A percentile compares a stretch with the other conserved stretches of the same genome.
phyloP scores from a whole-genome alignment of 2,888 invertebrate genomes.

The Spodoptera littoralis region DNA sequence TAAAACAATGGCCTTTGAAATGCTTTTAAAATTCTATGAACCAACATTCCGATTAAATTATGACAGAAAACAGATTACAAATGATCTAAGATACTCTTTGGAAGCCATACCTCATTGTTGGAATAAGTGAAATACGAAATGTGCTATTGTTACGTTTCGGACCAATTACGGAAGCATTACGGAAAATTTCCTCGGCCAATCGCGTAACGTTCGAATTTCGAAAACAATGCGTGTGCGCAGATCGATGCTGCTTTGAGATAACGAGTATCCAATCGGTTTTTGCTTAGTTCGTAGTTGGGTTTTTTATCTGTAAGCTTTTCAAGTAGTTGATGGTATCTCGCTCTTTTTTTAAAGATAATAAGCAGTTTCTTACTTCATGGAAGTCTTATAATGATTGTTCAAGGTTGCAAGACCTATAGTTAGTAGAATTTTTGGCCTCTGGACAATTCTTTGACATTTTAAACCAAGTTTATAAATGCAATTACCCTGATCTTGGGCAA shows the following conservation, averaged over 20 bases:
- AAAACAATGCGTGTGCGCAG: conserved; percentile 51
- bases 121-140: conserved; percentile 48
- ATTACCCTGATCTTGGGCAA: too few relatives aligned
- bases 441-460: too few relatives aligned
- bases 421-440: too few relatives aligned
- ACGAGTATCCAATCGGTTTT: conserved; percentile 30
- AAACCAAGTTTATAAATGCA: too few relatives aligned
- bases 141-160: conserved; percentile 50
- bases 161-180: conserved; percentile 43
- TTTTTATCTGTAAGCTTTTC: conserved; percentile 26
- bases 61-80: background rate
- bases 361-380: too few relatives aligned
- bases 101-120: conserved; percentile 26
- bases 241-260: conserved; percentile 46
- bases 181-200: conserved; percentile 47
- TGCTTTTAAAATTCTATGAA: too few relatives aligned
- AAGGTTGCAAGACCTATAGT: too few relatives aligned
- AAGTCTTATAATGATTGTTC: too few relatives aligned
- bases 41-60: conserved; percentile 1
- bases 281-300: conserved; percentile 14
- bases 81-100: background rate
- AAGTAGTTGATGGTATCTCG: conserved; percentile 22
- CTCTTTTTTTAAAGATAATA: conserved; percentile 2
- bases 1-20: too few relatives aligned
- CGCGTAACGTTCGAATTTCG: conserved; percentile 39